Percentiles rank a stretch among this genome's conserved stretches.
Evolutionary conservation across 2,113 vertebrate species (phyloP).

Genomic region (Lagenorhynchus albirostris): DNA sequence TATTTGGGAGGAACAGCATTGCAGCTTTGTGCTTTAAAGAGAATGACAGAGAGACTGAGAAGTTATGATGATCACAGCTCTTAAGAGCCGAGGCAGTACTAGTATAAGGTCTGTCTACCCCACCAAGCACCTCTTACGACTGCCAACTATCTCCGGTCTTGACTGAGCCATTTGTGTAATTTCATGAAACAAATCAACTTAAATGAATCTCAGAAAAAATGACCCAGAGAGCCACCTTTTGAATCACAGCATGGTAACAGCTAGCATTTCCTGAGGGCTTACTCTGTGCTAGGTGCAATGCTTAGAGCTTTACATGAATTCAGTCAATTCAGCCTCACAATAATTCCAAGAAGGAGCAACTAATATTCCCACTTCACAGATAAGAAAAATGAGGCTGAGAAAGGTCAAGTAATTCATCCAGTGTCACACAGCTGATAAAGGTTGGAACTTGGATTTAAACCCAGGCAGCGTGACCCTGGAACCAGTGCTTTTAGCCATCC

Average conservation of each 20-base stretch:
- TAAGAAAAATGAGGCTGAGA: neutral
- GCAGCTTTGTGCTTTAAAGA: neutral
- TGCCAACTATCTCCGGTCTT: neutral
- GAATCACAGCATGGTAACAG: neutral
- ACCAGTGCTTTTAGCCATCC: neutral
- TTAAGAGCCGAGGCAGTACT: neutral
- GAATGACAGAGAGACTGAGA: neutral
- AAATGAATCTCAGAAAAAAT: neutral
- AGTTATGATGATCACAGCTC: neutral
- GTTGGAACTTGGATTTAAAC: neutral
- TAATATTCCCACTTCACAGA: neutral
- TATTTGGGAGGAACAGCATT: neutral
- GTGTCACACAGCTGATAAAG: neutral
- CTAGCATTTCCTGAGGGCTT: neutral
- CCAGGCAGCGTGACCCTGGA: neutral
- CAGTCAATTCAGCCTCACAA: neutral
- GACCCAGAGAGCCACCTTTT: neutral
- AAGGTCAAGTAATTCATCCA: neutral
- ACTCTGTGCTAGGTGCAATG: no score
- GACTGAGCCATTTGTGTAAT: neutral
- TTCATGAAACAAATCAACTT: conserved; percentile 2
- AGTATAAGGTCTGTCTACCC: neutral
- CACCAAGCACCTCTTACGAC: neutral
- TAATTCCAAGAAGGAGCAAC: neutral
- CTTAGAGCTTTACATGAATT: neutral